phyloP scores from a whole-genome alignment of 2,797 vertebrate species.

The Lateolabrax maculatus region DNA sequence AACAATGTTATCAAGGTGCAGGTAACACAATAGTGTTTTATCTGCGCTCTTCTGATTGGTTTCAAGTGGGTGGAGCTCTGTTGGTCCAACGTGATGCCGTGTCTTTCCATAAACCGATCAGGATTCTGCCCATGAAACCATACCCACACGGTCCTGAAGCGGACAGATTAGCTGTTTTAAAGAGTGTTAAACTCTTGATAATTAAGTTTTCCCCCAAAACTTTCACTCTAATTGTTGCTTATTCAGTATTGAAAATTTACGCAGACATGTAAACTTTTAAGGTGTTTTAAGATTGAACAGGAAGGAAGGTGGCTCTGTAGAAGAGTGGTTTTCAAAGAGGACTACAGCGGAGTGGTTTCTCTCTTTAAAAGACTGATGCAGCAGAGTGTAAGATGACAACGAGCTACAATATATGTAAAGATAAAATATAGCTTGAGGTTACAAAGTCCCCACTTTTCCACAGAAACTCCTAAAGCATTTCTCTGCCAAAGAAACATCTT shows the following conservation, averaged over 20 bases:
- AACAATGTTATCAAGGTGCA: not conserved
- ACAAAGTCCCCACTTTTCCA: conserved; percentile 15
- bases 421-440: conserved; percentile 34
- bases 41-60: not conserved
- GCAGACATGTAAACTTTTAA: not conserved
- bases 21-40: not conserved
- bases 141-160: not conserved
- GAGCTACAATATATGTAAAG: not conserved
- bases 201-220: not conserved
- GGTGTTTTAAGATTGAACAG: not conserved
- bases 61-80: too few species aligned
- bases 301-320: not conserved
- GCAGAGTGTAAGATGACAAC: conserved; percentile 16
- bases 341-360: not conserved
- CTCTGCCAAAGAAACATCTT: conserved; percentile 36
- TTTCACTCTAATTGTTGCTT: not conserved
- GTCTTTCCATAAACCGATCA: not conserved
- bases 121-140: not conserved
- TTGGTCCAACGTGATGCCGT: too few species aligned
- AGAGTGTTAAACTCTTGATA: not conserved
- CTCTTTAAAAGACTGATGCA: conserved; percentile 1
- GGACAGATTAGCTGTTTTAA: not conserved
- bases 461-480: conserved; percentile 10
- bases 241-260: too few species aligned
- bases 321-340: not conserved